phyloP scores from a whole-genome alignment of 2,113 vertebrate genomes.

The Cottus gobio region DNA sequence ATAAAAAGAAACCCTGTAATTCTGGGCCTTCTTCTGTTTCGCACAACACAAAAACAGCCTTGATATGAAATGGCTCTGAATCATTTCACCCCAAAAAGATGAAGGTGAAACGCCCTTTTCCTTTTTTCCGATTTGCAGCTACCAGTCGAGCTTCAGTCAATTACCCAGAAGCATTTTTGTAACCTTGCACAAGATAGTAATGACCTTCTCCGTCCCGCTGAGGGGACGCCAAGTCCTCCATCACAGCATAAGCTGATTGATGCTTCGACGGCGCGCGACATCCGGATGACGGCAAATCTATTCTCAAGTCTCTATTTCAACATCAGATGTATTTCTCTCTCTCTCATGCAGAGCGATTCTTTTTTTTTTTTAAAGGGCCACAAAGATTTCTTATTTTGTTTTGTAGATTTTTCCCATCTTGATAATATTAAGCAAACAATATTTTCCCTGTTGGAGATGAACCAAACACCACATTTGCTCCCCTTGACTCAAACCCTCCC shows the following conservation, averaged over 20 bases:
- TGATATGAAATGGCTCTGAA: conserved; percentile 40
- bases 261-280: conserved; percentile 42
- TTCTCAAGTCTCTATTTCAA: conserved; percentile 28
- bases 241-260: conserved; percentile 54
- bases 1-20: conserved; percentile 12
- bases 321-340: neutral
- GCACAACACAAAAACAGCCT: conserved; percentile 17
- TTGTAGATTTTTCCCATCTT: neutral
- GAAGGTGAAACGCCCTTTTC: conserved; percentile 37
- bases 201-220: conserved; percentile 47
- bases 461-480: conserved; percentile 20
- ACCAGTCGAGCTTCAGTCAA: conserved; percentile 52
- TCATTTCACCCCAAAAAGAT: conserved; percentile 44
- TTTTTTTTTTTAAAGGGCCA: neutral
- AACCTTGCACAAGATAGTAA: conserved; percentile 65
- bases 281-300: conserved; percentile 41
- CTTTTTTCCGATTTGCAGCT: conserved; percentile 37
- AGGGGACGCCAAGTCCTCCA: conserved; percentile 36
- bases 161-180: conserved; percentile 63
- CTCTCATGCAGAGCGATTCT: neutral
- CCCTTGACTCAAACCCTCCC: neutral
- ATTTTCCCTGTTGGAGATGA: neutral
- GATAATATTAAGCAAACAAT: neutral
- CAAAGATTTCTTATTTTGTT: neutral
- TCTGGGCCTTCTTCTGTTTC: conserved; percentile 7